Evolutionary conservation across 2,113 vertebrate species (phyloP).

Genomic region (Meriones unguiculatus): DNA sequence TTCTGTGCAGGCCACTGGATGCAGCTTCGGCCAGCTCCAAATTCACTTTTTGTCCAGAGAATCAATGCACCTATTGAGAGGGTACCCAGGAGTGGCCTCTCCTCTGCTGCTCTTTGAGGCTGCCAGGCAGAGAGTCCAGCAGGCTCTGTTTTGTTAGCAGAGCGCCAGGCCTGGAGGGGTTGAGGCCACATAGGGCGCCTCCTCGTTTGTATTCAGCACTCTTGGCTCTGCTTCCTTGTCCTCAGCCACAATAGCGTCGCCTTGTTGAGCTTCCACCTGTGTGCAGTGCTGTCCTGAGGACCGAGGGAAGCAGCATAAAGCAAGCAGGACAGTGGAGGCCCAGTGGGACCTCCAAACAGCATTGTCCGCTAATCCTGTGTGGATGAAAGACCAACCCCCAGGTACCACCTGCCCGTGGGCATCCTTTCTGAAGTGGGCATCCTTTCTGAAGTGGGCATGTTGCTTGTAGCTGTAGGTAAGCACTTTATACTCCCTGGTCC

Average conservation of each 20-base stretch:
- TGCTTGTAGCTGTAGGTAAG: not conserved
- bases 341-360: not conserved
- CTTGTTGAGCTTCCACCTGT: constrained; percentile 52
- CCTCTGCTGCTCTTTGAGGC: not conserved
- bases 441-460: not conserved
- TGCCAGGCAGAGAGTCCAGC: constrained; percentile 75
- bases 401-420: not conserved
- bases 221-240: constrained; percentile 23
- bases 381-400: not conserved
- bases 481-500: not conserved
- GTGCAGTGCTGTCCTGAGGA: not conserved
- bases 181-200: not conserved
- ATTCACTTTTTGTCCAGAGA: constrained; percentile 73
- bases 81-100: constrained; percentile 75
- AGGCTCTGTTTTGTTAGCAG: constrained; percentile 59
- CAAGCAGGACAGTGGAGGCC: not conserved
- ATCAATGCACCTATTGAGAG: constrained; percentile 72
- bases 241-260: not conserved
- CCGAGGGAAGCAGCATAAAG: not conserved
- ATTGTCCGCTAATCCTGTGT: not conserved
- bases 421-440: not conserved
- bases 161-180: not conserved
- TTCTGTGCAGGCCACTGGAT: constrained; percentile 57
- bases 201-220: constrained; percentile 16
- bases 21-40: constrained; percentile 50